A percentile compares a stretch with the other conserved stretches of the same genome.
These are phyloP conservation scores for Apotomis capreana DNA, from an alignment of 2,888 invertebrate genomes.

Conservation along the genomic window DNA sequence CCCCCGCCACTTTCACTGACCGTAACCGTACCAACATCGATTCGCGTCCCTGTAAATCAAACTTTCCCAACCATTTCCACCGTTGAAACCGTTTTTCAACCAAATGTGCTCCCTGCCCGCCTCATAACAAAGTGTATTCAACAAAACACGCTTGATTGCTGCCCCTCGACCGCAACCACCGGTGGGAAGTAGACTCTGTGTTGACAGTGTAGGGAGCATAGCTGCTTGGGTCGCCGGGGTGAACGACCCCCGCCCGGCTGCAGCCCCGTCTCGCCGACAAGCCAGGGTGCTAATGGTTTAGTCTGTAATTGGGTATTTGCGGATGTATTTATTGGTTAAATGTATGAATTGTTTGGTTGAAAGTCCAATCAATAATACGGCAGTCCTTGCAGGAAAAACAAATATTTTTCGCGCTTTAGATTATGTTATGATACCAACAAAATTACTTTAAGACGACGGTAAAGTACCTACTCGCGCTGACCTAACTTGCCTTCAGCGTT, in stretches of 20 bases:
- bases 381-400: background rate
- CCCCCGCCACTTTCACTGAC: slow-evolving; percentile 1
- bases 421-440: no score
- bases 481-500: no score
- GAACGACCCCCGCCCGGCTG: slow-evolving; percentile 66
- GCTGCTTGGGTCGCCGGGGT: slow-evolving; percentile 51
- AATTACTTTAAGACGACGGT: no score
- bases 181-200: slow-evolving; percentile 43
- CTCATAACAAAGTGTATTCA: slow-evolving; percentile 45
- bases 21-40: slow-evolving; percentile 22
- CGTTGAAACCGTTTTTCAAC: slow-evolving; percentile 32
- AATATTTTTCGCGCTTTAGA: no score
- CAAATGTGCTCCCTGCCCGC: slow-evolving; percentile 46
- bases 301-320: slow-evolving; percentile 39
- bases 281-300: slow-evolving; percentile 49
- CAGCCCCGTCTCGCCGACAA: slow-evolving; percentile 59
- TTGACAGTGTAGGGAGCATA: slow-evolving; percentile 43
- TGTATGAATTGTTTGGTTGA: slow-evolving; percentile 16
- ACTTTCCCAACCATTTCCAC: slow-evolving; percentile 50
- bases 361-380: background rate
- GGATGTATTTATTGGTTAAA: slow-evolving; percentile 39
- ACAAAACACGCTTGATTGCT: slow-evolving; percentile 41
- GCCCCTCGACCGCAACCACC: slow-evolving; percentile 27
- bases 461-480: no score
- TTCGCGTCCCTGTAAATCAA: slow-evolving; percentile 47